These are phyloP conservation scores for Epiblema foenella DNA, from an alignment of 2,888 invertebrate species.

Conservation along the genomic window DNA sequence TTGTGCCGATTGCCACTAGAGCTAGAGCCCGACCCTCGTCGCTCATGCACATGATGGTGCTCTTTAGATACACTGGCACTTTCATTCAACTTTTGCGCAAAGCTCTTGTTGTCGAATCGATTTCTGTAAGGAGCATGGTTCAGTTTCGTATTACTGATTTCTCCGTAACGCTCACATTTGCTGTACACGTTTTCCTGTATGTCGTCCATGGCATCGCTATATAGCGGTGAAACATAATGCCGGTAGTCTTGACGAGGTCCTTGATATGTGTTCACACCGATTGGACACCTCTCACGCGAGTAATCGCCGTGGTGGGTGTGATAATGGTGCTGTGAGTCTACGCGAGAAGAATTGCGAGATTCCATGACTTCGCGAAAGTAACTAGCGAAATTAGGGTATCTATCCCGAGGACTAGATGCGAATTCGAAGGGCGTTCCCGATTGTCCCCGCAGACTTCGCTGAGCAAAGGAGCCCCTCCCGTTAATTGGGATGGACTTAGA, in stretches of 20 bases:
- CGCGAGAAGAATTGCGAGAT: slow-evolving; percentile 53
- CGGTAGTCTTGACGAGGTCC: slow-evolving; percentile 71
- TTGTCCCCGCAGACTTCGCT: slow-evolving; percentile 63
- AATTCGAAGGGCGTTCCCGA: slow-evolving; percentile 67
- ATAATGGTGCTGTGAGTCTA: slow-evolving; percentile 55
- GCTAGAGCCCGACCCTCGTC: slow-evolving; percentile 73
- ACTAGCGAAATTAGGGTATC: slow-evolving; percentile 76
- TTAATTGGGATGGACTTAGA: slow-evolving; percentile 66
- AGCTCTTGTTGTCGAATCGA: slow-evolving; percentile 75
- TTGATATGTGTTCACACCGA: slow-evolving; percentile 65
- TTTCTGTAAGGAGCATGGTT: slow-evolving; percentile 61
- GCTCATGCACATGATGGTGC: slow-evolving; percentile 62
- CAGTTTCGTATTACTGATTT: slow-evolving; percentile 73
- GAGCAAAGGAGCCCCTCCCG: slow-evolving; percentile 61
- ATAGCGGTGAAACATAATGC: slow-evolving; percentile 76
- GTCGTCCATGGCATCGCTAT: slow-evolving; percentile 78
- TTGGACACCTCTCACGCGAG: slow-evolving; percentile 66
- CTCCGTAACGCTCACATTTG: slow-evolving; percentile 80
- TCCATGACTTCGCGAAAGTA: slow-evolving; percentile 77
- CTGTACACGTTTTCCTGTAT: slow-evolving; percentile 80
- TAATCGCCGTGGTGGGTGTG: slow-evolving; percentile 65
- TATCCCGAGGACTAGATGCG: slow-evolving; percentile 76
- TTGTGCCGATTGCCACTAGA: slow-evolving; percentile 76
- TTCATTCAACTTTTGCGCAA: slow-evolving; percentile 75
- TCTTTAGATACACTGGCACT: slow-evolving; percentile 59